phyloP scores from a whole-genome alignment of 2,888 invertebrate species.

The Epistrophe eligans region DNA sequence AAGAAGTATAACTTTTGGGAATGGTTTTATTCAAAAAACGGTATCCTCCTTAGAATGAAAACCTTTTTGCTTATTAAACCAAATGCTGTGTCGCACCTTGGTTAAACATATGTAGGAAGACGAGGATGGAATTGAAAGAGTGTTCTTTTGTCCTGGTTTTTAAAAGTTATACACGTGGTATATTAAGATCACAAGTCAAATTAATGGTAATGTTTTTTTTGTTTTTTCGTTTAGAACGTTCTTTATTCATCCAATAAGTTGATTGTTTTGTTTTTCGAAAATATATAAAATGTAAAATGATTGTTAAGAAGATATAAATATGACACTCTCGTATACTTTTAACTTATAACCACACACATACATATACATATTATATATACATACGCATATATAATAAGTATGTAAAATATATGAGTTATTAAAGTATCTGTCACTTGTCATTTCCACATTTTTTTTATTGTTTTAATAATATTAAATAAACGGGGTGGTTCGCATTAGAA shows the following conservation, averaged over 20 bases:
- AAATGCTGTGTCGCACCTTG: not conserved
- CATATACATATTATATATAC: too few relatives aligned
- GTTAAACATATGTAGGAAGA: not conserved
- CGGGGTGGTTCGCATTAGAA: not conserved
- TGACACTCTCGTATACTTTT: not conserved
- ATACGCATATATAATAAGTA: too few relatives aligned
- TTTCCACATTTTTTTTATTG: not conserved
- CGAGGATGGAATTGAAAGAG: not conserved
- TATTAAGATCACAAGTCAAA: slow-evolving; percentile 47
- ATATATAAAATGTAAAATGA: not conserved
- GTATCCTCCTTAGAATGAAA: not conserved
- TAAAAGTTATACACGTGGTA: slow-evolving; percentile 28
- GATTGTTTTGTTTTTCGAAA: slow-evolving; percentile 5
- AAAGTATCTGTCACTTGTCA: slow-evolving; percentile 15
- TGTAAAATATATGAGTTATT: not conserved
- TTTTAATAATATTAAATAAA: not conserved
- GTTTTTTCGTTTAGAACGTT: not conserved
- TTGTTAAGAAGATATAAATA: not conserved
- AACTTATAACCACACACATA: not conserved
- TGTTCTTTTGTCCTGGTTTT: slow-evolving; percentile 8
- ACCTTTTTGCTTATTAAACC: slow-evolving; percentile 28
- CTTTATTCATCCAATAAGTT: not conserved
- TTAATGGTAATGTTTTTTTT: slow-evolving; percentile 39
- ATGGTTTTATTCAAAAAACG: not conserved
- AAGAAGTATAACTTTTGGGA: not conserved